Percentiles rank a stretch among this genome's conserved stretches.
These are phyloP conservation scores for Morus bassanus DNA, from an alignment of 2,797 vertebrate genomes.

Conservation along the genomic window DNA sequence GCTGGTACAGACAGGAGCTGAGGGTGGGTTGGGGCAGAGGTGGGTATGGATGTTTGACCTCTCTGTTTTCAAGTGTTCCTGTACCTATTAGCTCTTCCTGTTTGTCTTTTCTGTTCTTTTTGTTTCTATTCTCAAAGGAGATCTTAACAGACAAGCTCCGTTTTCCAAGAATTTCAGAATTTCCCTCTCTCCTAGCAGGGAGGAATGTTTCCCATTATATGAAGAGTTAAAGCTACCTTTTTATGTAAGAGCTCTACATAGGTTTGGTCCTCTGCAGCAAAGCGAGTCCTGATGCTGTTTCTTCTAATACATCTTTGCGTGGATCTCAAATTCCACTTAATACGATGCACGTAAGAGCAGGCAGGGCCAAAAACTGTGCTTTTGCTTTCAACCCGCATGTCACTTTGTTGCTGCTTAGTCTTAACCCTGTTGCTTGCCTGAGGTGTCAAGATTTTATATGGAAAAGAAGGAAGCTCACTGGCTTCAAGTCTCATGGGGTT, in stretches of 20 bases:
- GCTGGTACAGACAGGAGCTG: neutral
- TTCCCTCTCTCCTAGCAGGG: neutral
- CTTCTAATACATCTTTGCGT: neutral
- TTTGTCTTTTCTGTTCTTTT: neutral
- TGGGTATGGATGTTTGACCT: constrained; percentile 1
- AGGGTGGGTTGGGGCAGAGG: neutral
- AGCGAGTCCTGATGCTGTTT: neutral
- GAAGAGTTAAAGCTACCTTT: neutral
- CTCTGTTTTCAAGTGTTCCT: constrained; percentile 10
- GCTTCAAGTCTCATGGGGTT: neutral
- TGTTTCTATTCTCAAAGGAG: neutral
- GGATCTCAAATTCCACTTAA: neutral
- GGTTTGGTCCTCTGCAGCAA: neutral
- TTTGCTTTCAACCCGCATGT: neutral
- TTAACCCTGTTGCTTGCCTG: neutral
- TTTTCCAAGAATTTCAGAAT: neutral
- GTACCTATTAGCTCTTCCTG: constrained; percentile 17
- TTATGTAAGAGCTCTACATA: neutral
- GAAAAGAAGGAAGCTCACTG: constrained; percentile 4
- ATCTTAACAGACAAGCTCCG: neutral
- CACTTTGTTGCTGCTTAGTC: neutral
- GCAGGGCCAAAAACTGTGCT: neutral
- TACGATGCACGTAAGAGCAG: neutral
- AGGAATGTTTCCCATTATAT: neutral
- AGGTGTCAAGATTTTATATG: neutral